phyloP scores from a whole-genome alignment of 2,113 vertebrate genomes.

The Bathybates hornii region DNA sequence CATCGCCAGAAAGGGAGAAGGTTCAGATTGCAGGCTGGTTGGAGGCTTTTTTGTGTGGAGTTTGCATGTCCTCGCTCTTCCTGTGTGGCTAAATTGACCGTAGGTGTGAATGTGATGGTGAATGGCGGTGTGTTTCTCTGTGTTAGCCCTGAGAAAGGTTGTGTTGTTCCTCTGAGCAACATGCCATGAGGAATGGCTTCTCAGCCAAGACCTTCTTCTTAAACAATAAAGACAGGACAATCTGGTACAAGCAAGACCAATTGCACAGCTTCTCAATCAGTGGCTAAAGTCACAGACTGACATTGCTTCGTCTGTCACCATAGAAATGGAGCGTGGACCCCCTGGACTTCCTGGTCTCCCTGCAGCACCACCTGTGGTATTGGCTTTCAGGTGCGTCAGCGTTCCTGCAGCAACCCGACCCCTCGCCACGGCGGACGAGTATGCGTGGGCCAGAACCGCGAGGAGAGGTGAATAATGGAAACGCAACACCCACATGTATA shows the following conservation, averaged over 20 bases:
- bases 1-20: neutral
- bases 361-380: slow-evolving; percentile 97
- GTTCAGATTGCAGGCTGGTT: neutral
- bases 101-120: neutral
- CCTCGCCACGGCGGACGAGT: slow-evolving; percentile 91
- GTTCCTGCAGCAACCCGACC: slow-evolving; percentile 94
- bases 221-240: neutral
- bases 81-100: neutral
- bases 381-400: slow-evolving; percentile 95
- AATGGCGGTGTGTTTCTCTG: neutral
- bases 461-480: slow-evolving; percentile 80
- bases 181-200: neutral
- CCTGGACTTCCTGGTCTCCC: slow-evolving; percentile 92
- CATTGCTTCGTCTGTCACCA: slow-evolving; percentile 4
- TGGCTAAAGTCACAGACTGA: neutral
- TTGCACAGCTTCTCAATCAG: neutral
- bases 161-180: neutral
- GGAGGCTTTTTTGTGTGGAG: neutral
- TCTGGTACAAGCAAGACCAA: neutral
- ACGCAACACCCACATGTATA: neutral
- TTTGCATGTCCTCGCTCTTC: neutral
- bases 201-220: neutral
- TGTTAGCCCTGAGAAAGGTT: neutral
- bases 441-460: slow-evolving; percentile 95
- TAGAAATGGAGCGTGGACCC: slow-evolving; percentile 97